A percentile compares a stretch with the other conserved stretches of the same genome.
These are phyloP conservation scores for Troides oblongomaculatus DNA, from an alignment of 2,888 invertebrate species.

Conservation along the genomic window DNA sequence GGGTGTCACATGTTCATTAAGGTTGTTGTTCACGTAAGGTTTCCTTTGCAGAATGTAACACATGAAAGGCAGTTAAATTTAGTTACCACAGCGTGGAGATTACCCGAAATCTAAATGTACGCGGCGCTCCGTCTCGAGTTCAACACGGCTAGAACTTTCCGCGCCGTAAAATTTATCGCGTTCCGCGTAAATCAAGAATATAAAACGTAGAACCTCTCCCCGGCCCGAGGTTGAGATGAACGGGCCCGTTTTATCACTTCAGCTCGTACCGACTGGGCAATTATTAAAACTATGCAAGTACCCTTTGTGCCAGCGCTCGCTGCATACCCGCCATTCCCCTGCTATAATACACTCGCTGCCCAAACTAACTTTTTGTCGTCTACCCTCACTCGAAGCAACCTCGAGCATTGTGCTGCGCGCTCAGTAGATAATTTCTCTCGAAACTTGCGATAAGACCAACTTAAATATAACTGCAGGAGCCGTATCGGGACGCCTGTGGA, in stretches of 20 bases:
- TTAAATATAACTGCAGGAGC: conserved; percentile 3
- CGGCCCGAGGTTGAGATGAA: conserved; percentile 38
- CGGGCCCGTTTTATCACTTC: conserved; percentile 42
- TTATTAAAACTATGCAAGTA: conserved; percentile 33
- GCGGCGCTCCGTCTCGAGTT: conserved; percentile 12
- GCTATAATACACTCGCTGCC: conserved; percentile 5
- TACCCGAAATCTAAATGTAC: neutral
- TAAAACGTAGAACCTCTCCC: conserved; percentile 44
- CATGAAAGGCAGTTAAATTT: neutral
- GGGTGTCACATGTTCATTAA: no score
- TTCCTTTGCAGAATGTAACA: neutral
- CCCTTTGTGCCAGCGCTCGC: conserved; percentile 30
- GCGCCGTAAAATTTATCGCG: conserved; percentile 56
- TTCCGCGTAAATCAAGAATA: conserved; percentile 53
- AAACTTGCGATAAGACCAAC: conserved; percentile 14
- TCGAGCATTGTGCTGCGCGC: conserved; percentile 11
- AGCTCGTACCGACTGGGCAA: conserved; percentile 37
- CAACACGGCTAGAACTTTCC: conserved; percentile 40
- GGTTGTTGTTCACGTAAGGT: no score
- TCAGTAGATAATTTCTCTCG: conserved; percentile 6
- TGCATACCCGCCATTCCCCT: conserved; percentile 17
- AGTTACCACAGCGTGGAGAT: neutral
- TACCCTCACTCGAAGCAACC: conserved; percentile 11
- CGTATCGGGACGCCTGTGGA: neutral
- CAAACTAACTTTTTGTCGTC: conserved; percentile 22